phyloP scores from a whole-genome alignment of 2,888 invertebrate genomes.

The Eupeodes latifasciatus region DNA sequence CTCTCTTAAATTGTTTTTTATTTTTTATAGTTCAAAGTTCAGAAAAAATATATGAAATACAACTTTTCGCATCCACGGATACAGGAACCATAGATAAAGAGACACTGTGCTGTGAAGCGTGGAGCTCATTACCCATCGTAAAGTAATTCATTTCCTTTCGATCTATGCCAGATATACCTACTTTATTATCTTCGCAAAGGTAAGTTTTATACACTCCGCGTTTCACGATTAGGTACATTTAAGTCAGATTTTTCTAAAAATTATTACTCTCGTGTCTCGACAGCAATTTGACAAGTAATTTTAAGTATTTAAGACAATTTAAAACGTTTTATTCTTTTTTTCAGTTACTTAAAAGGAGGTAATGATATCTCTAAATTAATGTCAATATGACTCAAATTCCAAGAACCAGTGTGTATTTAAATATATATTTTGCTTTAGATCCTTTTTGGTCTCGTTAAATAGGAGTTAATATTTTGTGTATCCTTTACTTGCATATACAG shows the following conservation, averaged over 20 bases:
- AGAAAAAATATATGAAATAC: conserved; percentile 71
- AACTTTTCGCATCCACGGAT: conserved; percentile 68
- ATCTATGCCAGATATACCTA: conserved; percentile 38
- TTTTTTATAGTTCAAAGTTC: not conserved
- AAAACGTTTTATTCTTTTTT: too few relatives aligned
- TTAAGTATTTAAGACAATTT: too few relatives aligned
- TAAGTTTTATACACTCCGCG: not conserved
- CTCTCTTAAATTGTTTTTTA: conserved; percentile 21
- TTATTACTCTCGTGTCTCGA: too few relatives aligned
- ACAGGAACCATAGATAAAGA: conserved; percentile 58
- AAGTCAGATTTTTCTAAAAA: too few relatives aligned
- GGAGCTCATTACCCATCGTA: conserved; percentile 70
- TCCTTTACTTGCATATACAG: conserved; percentile 30
- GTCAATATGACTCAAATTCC: not conserved
- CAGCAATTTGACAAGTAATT: too few relatives aligned
- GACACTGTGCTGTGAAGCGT: conserved; percentile 68
- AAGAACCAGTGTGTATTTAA: not conserved
- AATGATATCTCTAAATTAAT: too few relatives aligned
- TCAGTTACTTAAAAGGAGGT: too few relatives aligned
- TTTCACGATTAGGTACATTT: not conserved
- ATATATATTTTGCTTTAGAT: not conserved
- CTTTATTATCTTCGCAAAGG: not conserved
- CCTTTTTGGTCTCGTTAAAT: conserved; percentile 46
- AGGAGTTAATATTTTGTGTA: conserved; percentile 50
- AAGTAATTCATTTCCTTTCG: conserved; percentile 72